Base-by-base conservation (phyloP, 2,797 vertebrate genomes). In the Morelia viridis region DNA sequence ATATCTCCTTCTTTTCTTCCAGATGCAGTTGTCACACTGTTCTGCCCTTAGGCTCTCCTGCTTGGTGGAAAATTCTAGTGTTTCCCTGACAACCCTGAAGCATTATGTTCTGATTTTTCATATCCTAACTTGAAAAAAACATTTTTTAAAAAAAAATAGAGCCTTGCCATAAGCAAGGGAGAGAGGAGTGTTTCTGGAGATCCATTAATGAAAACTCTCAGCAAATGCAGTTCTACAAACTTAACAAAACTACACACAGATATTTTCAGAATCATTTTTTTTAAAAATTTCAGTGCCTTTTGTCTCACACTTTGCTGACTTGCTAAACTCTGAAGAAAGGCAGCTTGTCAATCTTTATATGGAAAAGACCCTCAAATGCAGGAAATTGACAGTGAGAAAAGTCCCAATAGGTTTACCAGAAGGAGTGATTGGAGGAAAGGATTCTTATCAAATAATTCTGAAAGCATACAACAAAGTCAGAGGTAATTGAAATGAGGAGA, bases 31-130 rank as follows among this genome's bases (percentile, higher is more conserved):
- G 41, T 87, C 84, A 80, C 57, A 46, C n/a, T 61, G 46, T 15
- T 22, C 35, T 71, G 56, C 88, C 83, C 53, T 35, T 9, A 28
- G 91, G 80, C 83, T 19, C n/a, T 68, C 83, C 41, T 61, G 57
- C n/a, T 76, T 87, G 64, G 41, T 56, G 71, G n/a, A 62, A 17
- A 68, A 62, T 53, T 28, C 64, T 62, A 68, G 53, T 61, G 65
- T 90, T 92, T 56, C 65, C 65, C 57, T 92, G 92, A 80, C 84
- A 92, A 90, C 46, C 28, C 41, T 86, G 41, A 87, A 90, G 88
- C 24, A 76, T 9, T 17, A 15, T 15, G 31, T 92, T 80, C 84
- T 89, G 61, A 12, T 62, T 84, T 84, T 68, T 87, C n/a, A 88
- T 15, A 88, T 64, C 58, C 46, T 50, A 58, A 89, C 22, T 71